A percentile compares a stretch with the other conserved stretches of the same genome.
These are phyloP conservation scores for Colinus virginianus DNA, from an alignment of 2,113 vertebrate genomes.

Conservation along the genomic window DNA sequence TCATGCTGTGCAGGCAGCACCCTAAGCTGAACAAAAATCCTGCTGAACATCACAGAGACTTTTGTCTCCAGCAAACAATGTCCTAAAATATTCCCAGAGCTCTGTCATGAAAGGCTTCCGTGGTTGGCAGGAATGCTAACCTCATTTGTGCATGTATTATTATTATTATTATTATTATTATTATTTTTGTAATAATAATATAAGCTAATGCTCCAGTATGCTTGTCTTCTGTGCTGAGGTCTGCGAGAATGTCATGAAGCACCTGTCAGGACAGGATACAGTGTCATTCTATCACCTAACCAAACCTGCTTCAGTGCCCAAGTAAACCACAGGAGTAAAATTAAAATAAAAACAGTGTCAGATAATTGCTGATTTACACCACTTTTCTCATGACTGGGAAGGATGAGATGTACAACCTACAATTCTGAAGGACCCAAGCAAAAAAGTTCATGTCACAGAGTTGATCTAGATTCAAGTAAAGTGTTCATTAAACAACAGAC, in stretches of 20 bases:
- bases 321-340: not conserved
- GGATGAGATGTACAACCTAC: not conserved
- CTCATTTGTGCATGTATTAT: not conserved
- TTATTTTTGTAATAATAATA: too few relatives aligned
- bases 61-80: not conserved
- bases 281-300: not conserved
- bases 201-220: not conserved
- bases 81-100: not conserved
- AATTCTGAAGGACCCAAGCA: not conserved
- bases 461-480: not conserved
- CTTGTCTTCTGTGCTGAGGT: not conserved
- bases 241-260: not conserved
- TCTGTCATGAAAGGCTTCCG: not conserved
- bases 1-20: not conserved
- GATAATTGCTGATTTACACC: not conserved
- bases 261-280: not conserved
- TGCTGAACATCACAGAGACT: slow-evolving; percentile 7
- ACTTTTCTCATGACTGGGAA: not conserved
- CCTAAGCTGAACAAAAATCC: slow-evolving; percentile 2
- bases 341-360: not conserved
- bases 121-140: not conserved
- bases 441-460: not conserved
- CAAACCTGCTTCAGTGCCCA: not conserved
- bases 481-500: not conserved
- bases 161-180: too few relatives aligned